Conservation (phyloP, 2,888 invertebrate species). For the Uloborus plumipes region DNA sequence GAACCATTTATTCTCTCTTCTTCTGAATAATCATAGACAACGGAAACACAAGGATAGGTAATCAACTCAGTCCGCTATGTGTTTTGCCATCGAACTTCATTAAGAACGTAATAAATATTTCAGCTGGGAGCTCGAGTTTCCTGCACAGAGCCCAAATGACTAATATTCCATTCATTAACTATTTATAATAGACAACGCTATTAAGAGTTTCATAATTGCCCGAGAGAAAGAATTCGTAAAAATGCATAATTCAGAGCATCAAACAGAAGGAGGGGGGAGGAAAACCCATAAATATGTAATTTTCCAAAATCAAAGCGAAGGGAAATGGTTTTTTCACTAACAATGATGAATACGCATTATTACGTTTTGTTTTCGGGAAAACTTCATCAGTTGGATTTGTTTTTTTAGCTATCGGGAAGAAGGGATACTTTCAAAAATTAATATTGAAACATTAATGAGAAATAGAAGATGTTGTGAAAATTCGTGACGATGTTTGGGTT, state of each 20-base stretch:
- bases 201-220: slow-evolving; percentile 60
- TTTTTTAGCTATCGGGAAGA: too few species aligned
- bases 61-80: slow-evolving; percentile 29
- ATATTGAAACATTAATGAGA: too few species aligned
- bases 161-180: slow-evolving; percentile 47
- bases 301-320: slow-evolving; percentile 37
- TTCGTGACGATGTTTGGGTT: too few species aligned
- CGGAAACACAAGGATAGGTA: slow-evolving; percentile 13
- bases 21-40: slow-evolving; percentile 10
- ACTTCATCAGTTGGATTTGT: slow-evolving; percentile 25
- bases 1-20: too few species aligned
- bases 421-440: too few species aligned
- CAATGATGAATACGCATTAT: slow-evolving; percentile 15
- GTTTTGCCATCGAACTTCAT: slow-evolving; percentile 50
- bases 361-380: slow-evolving; percentile 34
- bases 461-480: too few species aligned
- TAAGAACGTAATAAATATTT: slow-evolving; percentile 58
- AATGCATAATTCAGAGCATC: slow-evolving; percentile 56
- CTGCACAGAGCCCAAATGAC: slow-evolving; percentile 25
- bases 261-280: slow-evolving; percentile 26
- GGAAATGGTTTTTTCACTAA: slow-evolving; percentile 34
- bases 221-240: slow-evolving; percentile 47
- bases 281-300: slow-evolving; percentile 59
- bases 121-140: slow-evolving; percentile 5
- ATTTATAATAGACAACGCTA: slow-evolving; percentile 58